These are phyloP conservation scores for Amblyteles armatorius DNA, from an alignment of 2,888 invertebrate species.

Conservation along the genomic window DNA sequence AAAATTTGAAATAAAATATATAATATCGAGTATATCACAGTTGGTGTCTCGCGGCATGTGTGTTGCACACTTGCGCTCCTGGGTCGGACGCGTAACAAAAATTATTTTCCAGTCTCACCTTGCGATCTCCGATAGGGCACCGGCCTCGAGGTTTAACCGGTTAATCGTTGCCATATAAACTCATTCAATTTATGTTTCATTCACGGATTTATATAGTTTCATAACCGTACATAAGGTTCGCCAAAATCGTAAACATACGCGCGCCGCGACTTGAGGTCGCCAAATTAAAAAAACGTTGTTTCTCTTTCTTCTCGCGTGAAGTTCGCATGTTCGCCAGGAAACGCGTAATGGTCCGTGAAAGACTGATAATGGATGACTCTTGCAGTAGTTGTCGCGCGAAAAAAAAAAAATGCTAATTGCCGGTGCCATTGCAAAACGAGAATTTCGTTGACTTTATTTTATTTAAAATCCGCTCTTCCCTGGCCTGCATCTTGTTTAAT, in stretches of 20 bases:
- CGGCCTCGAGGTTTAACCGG: constrained; percentile 29
- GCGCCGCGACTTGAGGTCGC: neutral
- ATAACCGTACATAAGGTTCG: constrained; percentile 29
- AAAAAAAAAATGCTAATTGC: constrained; percentile 3
- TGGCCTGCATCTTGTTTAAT: neutral
- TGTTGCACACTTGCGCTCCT: constrained; percentile 1
- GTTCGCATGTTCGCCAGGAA: neutral
- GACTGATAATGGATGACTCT: neutral
- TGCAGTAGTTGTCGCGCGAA: neutral
- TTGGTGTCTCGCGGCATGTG: neutral
- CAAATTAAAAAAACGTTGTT: constrained; percentile 1
- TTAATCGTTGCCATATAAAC: constrained; percentile 42
- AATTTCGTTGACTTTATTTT: neutral
- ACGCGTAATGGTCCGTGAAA: constrained; percentile 11
- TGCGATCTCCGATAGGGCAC: neutral
- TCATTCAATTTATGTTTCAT: constrained; percentile 50
- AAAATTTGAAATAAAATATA: constrained; percentile 21
- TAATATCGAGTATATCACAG: constrained; percentile 37
- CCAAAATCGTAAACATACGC: constrained; percentile 39
- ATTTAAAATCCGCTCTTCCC: neutral
- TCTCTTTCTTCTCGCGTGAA: neutral
- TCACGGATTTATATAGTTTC: constrained; percentile 49
- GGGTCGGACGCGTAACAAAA: constrained; percentile 26
- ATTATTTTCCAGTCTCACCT: constrained; percentile 39
- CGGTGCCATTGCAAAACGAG: neutral